Evolutionary conservation across 2,113 vertebrate genomes (phyloP).

Genomic region (Nannobrachium achirus): DNA sequence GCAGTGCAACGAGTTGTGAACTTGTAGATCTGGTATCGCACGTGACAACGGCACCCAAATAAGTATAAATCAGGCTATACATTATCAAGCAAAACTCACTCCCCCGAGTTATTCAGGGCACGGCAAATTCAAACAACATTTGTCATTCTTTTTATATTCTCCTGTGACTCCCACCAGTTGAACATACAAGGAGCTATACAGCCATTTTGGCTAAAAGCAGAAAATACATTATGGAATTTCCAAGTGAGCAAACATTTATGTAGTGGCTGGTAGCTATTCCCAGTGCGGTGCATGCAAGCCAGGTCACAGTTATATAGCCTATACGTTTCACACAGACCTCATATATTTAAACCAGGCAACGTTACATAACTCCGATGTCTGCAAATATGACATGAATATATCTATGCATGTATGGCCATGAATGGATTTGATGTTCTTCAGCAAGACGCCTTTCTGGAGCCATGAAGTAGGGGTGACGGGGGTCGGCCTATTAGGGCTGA

Average conservation of each 20-base stretch:
- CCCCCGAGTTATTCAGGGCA: conserved; percentile 49
- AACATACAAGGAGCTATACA: conserved; percentile 19
- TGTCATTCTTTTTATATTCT: conserved; percentile 5
- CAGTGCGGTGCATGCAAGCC: conserved; percentile 26
- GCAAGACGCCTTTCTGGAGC: too few relatives aligned
- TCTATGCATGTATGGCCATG: neutral
- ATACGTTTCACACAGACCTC: conserved; percentile 22
- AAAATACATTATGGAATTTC: conserved; percentile 46
- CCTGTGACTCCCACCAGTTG: conserved; percentile 22
- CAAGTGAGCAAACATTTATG: conserved; percentile 50
- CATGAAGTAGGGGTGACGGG: too few relatives aligned
- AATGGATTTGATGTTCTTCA: neutral
- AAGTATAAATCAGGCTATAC: too few relatives aligned
- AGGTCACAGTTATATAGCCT: conserved; percentile 23
- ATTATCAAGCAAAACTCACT: neutral
- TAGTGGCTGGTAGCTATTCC: conserved; percentile 37
- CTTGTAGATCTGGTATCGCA: neutral
- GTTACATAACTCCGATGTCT: conserved; percentile 31
- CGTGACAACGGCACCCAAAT: too few relatives aligned
- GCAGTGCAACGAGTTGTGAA: neutral
- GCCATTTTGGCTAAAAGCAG: conserved; percentile 29
- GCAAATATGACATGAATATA: conserved; percentile 1
- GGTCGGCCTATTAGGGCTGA: too few relatives aligned
- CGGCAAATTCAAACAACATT: neutral
- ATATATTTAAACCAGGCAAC: conserved; percentile 4